Evolutionary conservation across 2,888 invertebrate genomes (phyloP).

Genomic region (Hirtodrosophila alboralis): DNA sequence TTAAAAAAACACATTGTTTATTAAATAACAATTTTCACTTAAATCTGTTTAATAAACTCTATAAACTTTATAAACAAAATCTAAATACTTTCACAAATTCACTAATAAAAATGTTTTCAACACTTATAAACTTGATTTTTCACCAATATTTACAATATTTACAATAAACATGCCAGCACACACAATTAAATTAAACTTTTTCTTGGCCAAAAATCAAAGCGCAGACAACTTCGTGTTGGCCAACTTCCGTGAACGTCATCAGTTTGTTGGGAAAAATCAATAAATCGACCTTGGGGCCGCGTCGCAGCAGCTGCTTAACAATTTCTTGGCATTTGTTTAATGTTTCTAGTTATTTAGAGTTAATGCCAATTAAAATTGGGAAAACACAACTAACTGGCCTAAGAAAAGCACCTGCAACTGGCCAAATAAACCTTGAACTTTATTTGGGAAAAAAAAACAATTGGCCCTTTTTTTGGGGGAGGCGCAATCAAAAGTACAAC

Average conservation of each 20-base stretch:
- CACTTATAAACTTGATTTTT: too few species aligned
- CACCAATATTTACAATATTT: too few species aligned
- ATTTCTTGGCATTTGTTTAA: conserved; percentile 34
- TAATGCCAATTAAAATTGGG: conserved; percentile 51
- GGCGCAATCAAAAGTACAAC: conserved; percentile 59
- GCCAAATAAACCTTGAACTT: conserved; percentile 72
- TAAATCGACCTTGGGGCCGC: conserved; percentile 80
- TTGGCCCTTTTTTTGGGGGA: conserved; percentile 21
- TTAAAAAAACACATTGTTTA: too few species aligned
- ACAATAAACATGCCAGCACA: too few species aligned
- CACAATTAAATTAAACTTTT: conserved; percentile 4
- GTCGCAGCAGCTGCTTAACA: conserved; percentile 22
- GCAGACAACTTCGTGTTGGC: conserved; percentile 42
- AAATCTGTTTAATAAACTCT: too few species aligned
- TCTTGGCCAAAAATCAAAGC: conserved; percentile 27
- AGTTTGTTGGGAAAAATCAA: conserved; percentile 73
- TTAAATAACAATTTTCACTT: too few species aligned
- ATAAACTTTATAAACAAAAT: too few species aligned
- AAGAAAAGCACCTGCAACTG: conserved; percentile 13
- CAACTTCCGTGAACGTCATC: conserved; percentile 60
- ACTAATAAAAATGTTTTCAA: too few species aligned
- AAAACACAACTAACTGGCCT: too few species aligned
- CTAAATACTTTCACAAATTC: too few species aligned
- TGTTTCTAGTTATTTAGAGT: too few species aligned
- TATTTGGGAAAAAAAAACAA: conserved; percentile 27